These are phyloP conservation scores for Cistogaster globosa DNA, from an alignment of 2,888 invertebrate species.

Conservation along the genomic window DNA sequence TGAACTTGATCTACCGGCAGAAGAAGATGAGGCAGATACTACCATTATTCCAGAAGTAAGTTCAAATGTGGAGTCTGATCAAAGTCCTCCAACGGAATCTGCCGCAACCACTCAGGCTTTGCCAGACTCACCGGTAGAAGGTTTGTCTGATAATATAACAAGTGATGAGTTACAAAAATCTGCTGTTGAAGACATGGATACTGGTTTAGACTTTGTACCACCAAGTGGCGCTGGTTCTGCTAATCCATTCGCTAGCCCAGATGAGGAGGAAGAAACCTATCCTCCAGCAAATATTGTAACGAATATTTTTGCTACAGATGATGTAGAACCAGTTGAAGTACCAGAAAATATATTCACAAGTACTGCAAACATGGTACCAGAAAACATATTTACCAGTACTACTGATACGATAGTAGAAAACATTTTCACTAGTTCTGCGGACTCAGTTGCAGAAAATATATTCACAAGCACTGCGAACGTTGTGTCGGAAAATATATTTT, in stretches of 20 bases:
- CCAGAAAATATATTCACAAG: conserved; percentile 63
- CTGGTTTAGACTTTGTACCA: conserved; percentile 79
- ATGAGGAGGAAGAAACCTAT: conserved; percentile 79
- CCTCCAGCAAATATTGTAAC: conserved; percentile 75
- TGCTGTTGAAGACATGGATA: conserved; percentile 81
- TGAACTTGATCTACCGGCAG: conserved; percentile 57
- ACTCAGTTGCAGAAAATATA: conserved; percentile 56
- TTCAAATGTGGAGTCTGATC: conserved; percentile 75
- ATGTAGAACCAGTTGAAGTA: conserved; percentile 71
- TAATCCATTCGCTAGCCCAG: conserved; percentile 84
- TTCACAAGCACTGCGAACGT: conserved; percentile 68
- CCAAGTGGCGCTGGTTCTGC: conserved; percentile 81
- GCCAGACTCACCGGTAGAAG: conserved; percentile 74
- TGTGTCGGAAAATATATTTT: conserved; percentile 74
- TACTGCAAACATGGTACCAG: conserved; percentile 42
- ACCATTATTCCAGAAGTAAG: conserved; percentile 51
- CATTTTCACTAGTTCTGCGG: conserved; percentile 62
- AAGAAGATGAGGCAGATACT: conserved; percentile 61
- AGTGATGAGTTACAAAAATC: conserved; percentile 67
- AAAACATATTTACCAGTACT: conserved; percentile 56
- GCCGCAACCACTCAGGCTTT: conserved; percentile 76
- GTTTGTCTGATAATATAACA: conserved; percentile 71
- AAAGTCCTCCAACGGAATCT: conserved; percentile 79
- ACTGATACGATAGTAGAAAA: conserved; percentile 71
- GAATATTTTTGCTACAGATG: conserved; percentile 77